Base-by-base conservation (phyloP, 2,113 vertebrate species). In the Salvelinus namaycush region DNA sequence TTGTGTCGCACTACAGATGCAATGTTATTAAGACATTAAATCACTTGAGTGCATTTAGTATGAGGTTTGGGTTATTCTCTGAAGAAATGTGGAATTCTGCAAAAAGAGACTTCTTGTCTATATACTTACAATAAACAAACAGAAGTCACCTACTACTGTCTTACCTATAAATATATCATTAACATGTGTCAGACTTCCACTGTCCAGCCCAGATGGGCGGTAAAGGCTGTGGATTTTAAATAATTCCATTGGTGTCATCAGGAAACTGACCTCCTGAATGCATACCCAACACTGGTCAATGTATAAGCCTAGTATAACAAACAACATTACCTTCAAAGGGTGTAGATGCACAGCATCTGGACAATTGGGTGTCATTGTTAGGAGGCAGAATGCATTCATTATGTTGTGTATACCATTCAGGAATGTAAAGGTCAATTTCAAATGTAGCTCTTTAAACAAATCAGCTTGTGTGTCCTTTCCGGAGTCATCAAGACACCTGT, bases 401-500 rank as follows among this genome's bases (percentile, higher is more conserved):
- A 67, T 62, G 8, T 14, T 70, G 66, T 54, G 64, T 60, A 75
- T 27, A 73, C 65, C 26, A 11, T 71, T 77, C 68, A 44, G 29
- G 34, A 57, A 71, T 68, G 77, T 74, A 26, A 75, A 66, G 74
- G 76, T 62, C 72, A 66, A 49, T 86, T 83, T 84, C 80, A 75
- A 82, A 68, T 20, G n/a, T 67, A 76, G 73, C 75, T 78, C 59
- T 81, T 80, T 62, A 79, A 85, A 84, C 81, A 76, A 78, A 75
- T 82, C 74, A 68, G 81, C 70, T 75, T 20, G 18, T 62, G 67
- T 39, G 39, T 80, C 78, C 77, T 67, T 72, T 70, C 79, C 51
- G 77, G 72, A 78, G 75, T 68, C 44, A 12, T 72, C 9, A 51
- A 83, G 31, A 18, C 79, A 89, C 89, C 84, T 90, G 88, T 74